These are phyloP conservation scores for Eunapius fragilis DNA, from an alignment of 37 sponge, comb jelly and placozoan species.

Conservation along the genomic window DNA sequence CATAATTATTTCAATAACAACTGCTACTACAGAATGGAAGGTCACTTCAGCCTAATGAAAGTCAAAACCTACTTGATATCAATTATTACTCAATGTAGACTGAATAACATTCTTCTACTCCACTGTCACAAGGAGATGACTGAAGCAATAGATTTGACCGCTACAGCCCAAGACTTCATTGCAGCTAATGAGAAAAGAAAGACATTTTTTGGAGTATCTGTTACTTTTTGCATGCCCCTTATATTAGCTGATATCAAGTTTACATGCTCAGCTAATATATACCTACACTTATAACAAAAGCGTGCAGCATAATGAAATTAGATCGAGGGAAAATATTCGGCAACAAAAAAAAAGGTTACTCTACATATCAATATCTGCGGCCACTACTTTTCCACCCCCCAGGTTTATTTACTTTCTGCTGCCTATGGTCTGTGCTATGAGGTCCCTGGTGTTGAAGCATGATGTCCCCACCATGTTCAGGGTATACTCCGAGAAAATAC, in stretches of 20 bases:
- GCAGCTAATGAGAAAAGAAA: slow-evolving; percentile 19
- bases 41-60: slow-evolving; percentile 27
- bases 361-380: too few relatives aligned
- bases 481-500: too few relatives aligned
- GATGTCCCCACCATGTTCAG: too few relatives aligned
- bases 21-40: slow-evolving; percentile 52
- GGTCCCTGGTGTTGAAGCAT: too few relatives aligned
- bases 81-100: slow-evolving; percentile 39
- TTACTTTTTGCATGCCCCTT: not conserved
- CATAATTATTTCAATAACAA: too few relatives aligned
- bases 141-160: slow-evolving; percentile 14
- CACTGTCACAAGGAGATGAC: slow-evolving; percentile 41
- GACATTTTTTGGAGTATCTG: slow-evolving; percentile 19
- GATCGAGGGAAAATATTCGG: too few relatives aligned
- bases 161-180: slow-evolving; percentile 26
- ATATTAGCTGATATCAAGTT: not conserved
- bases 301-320: too few relatives aligned
- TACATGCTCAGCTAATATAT: not conserved
- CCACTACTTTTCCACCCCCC: too few relatives aligned
- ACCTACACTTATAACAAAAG: too few relatives aligned
- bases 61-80: slow-evolving; percentile 39
- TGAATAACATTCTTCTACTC: slow-evolving; percentile 45
- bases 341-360: too few relatives aligned
- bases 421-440: too few relatives aligned
- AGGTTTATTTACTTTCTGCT: too few relatives aligned